These are phyloP conservation scores for Lasiommata megera DNA, from an alignment of 2,888 invertebrate species.

Conservation along the genomic window DNA sequence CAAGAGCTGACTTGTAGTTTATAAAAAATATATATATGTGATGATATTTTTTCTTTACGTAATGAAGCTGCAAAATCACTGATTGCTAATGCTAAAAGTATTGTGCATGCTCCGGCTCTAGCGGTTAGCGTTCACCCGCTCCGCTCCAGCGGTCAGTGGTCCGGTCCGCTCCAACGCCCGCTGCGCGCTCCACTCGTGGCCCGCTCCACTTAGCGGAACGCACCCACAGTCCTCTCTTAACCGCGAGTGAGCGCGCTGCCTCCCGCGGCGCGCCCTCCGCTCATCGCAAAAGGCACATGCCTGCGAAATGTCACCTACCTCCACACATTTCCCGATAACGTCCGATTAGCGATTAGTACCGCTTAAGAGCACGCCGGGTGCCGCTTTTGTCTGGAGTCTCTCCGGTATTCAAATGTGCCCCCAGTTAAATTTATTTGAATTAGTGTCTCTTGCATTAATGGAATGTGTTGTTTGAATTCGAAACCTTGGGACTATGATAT, in stretches of 20 bases:
- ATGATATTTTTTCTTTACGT: too few relatives aligned
- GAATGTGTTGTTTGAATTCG: constrained; percentile 71
- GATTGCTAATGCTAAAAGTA: too few relatives aligned
- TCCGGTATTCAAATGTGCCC: constrained; percentile 10
- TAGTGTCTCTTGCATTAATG: constrained; percentile 43
- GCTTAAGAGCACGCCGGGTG: constrained; percentile 55
- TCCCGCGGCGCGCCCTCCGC: constrained; percentile 68
- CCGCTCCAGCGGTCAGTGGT: constrained; percentile 32
- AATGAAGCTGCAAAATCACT: too few relatives aligned
- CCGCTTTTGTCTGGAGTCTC: constrained; percentile 17
- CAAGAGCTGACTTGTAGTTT: too few relatives aligned
- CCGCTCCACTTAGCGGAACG: constrained; percentile 41
- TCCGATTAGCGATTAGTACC: constrained; percentile 61
- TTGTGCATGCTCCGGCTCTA: too few relatives aligned
- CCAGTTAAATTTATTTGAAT: constrained; percentile 15
- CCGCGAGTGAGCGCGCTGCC: constrained; percentile 79
- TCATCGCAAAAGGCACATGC: constrained; percentile 64
- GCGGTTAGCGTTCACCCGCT: neutral
- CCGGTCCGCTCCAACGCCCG: constrained; percentile 29
- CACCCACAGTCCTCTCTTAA: constrained; percentile 71
- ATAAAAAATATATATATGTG: too few relatives aligned
- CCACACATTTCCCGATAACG: constrained; percentile 64
- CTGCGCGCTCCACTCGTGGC: constrained; percentile 42
- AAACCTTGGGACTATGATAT: constrained; percentile 54
- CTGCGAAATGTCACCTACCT: constrained; percentile 70